Conservation (phyloP, 2,113 vertebrate genomes). For the Gopherus evgoodei region DNA sequence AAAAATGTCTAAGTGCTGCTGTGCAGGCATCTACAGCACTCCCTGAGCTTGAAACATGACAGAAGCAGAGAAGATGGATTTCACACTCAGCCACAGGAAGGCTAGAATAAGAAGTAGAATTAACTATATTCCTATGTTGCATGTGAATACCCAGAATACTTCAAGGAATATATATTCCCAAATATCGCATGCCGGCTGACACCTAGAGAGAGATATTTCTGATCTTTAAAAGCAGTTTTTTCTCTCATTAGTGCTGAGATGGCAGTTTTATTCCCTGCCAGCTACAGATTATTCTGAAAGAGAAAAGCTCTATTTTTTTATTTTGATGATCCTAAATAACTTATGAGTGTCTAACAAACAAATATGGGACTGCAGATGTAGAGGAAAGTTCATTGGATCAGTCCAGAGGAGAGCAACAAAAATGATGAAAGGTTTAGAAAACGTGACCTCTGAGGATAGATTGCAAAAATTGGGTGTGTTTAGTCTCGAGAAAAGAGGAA, state of each 20-base stretch:
- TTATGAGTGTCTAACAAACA: conserved; percentile 66
- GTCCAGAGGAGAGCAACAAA: conserved; percentile 40
- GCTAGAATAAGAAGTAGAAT: neutral
- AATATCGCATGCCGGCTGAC: neutral
- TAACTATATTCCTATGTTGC: neutral
- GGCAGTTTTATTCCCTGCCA: conserved; percentile 61
- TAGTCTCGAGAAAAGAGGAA: neutral
- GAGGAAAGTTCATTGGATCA: conserved; percentile 63
- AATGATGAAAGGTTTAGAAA: neutral
- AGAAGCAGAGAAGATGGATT: neutral
- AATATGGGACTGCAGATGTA: conserved; percentile 42
- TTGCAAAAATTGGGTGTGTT: neutral
- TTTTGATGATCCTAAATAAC: conserved; percentile 52
- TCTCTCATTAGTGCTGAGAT: conserved; percentile 39
- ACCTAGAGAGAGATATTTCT: conserved; percentile 20
- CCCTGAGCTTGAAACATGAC: neutral
- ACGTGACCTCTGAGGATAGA: neutral
- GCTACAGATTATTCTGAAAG: conserved; percentile 39
- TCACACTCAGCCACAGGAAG: neutral
- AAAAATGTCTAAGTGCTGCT: neutral
- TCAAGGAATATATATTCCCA: neutral
- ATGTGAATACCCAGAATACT: neutral
- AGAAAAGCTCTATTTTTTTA: conserved; percentile 16
- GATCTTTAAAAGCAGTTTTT: conserved; percentile 57
- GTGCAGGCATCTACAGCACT: neutral